phyloP scores from a whole-genome alignment of 2,888 invertebrate genomes.

The Eristalis pertinax region DNA sequence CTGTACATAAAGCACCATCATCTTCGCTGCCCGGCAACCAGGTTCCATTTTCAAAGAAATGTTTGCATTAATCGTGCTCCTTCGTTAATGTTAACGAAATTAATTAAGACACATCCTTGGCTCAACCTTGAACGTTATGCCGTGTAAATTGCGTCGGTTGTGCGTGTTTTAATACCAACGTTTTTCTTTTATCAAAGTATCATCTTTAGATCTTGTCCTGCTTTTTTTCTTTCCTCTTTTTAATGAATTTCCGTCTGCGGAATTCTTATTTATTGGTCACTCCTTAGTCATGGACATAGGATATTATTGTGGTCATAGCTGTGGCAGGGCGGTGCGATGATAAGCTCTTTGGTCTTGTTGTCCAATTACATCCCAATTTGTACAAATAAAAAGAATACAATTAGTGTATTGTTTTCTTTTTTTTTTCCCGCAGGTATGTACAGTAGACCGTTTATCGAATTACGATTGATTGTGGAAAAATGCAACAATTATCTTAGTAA shows the following conservation, averaged over 20 bases:
- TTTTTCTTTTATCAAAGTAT: slow-evolving; percentile 34
- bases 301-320: slow-evolving; percentile 5
- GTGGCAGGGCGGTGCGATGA: not conserved
- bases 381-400: not conserved
- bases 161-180: slow-evolving; percentile 48
- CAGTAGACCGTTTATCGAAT: slow-evolving; percentile 25
- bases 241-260: slow-evolving; percentile 28
- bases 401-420: slow-evolving; percentile 19
- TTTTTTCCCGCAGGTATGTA: not conserved
- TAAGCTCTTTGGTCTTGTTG: not conserved
- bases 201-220: slow-evolving; percentile 2
- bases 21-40: not conserved
- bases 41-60: slow-evolving; percentile 27
- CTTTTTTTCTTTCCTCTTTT: slow-evolving; percentile 18
- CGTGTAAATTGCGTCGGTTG: slow-evolving; percentile 58
- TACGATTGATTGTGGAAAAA: slow-evolving; percentile 50
- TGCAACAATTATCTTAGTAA: slow-evolving; percentile 49
- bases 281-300: slow-evolving; percentile 22
- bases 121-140: slow-evolving; percentile 52
- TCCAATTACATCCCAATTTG: slow-evolving; percentile 18
- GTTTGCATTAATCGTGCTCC: slow-evolving; percentile 35
- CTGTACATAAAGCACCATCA: slow-evolving; percentile 3
- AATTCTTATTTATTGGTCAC: slow-evolving; percentile 53
- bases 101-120: slow-evolving; percentile 66
- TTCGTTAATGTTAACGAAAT: slow-evolving; percentile 61